Evolutionary conservation across 2,797 vertebrate species (phyloP).

Genomic region (Sebastes alutus): DNA sequence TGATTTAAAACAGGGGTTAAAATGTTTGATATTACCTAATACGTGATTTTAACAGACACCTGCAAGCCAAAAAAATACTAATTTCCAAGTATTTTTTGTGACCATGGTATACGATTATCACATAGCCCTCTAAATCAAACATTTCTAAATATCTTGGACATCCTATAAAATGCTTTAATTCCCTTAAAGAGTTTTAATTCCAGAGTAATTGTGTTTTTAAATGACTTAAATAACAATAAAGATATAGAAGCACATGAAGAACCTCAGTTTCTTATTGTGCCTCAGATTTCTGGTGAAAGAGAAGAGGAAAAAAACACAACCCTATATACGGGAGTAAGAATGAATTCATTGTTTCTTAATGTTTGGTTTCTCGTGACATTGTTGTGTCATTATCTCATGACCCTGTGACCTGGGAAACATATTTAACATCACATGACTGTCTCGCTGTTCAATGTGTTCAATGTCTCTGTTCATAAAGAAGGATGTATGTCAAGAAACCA

Average conservation of each 20-base stretch:
- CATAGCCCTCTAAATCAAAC: not conserved
- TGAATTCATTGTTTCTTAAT: conserved; percentile 19
- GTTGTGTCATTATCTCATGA: conserved; percentile 23
- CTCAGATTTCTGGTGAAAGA: not conserved
- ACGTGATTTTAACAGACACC: not conserved
- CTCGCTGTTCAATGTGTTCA: not conserved
- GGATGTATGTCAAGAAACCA: not conserved
- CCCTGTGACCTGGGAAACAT: conserved; percentile 23
- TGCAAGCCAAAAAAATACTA: not conserved
- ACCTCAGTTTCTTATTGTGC: not conserved
- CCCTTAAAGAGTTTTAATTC: not conserved
- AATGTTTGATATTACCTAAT: not conserved
- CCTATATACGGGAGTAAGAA: not conserved
- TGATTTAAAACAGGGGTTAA: not conserved
- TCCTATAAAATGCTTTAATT: not conserved
- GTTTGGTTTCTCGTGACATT: conserved; percentile 35
- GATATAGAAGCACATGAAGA: not conserved
- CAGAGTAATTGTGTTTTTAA: not conserved
- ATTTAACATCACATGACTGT: conserved; percentile 26
- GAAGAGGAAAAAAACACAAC: not conserved
- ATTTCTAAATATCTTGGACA: not conserved
- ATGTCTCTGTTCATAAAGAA: not conserved
- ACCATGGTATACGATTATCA: not conserved
- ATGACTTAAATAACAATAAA: not conserved
- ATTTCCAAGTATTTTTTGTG: not conserved